Evolutionary conservation across 2,888 invertebrate species (phyloP).

Genomic region (Eustalomyia histrio): DNA sequence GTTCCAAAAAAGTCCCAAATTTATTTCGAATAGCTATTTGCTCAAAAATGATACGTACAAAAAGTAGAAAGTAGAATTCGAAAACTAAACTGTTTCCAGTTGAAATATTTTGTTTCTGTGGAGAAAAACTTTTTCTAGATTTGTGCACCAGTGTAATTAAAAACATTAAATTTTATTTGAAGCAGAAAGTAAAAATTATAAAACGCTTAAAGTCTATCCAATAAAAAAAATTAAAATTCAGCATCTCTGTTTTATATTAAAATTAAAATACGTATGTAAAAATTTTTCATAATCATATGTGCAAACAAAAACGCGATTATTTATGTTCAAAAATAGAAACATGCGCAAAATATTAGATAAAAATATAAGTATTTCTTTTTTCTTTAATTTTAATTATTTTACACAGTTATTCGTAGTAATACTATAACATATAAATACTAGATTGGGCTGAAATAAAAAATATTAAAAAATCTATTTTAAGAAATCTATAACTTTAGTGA

Average conservation of each 20-base stretch:
- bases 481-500: too few species aligned
- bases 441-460: too few species aligned
- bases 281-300: slow-evolving; percentile 22
- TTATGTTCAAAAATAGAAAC: slow-evolving; percentile 21
- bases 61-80: too few species aligned
- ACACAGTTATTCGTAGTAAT: not conserved
- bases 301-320: not conserved
- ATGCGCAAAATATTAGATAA: slow-evolving; percentile 35
- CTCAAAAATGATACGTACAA: too few species aligned
- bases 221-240: not conserved
- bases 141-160: too few species aligned
- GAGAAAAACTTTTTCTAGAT: too few species aligned
- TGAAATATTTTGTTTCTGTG: too few species aligned
- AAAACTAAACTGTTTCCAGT: too few species aligned
- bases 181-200: slow-evolving; percentile 37
- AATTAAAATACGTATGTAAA: slow-evolving; percentile 16
- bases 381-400: not conserved
- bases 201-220: slow-evolving; percentile 34
- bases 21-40: too few species aligned
- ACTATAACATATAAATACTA: not conserved
- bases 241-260: slow-evolving; percentile 59
- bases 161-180: slow-evolving; percentile 56
- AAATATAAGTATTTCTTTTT: not conserved
- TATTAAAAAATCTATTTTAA: too few species aligned
- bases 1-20: too few species aligned